Conservation (phyloP, 1,140 invertebrate species). For the Dreissena polymorpha region DNA sequence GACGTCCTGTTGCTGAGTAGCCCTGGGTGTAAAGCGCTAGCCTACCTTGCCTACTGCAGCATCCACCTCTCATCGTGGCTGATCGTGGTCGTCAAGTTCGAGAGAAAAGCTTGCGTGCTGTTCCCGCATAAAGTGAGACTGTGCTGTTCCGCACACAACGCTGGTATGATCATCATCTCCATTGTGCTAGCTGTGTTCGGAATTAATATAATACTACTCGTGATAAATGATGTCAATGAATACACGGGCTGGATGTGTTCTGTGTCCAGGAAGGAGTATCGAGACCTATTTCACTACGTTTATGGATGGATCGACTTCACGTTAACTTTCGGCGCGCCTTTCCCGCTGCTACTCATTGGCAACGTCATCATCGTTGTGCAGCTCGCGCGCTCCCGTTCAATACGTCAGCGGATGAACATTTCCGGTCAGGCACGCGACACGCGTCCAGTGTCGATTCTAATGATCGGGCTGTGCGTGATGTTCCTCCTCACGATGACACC, state of each 20-base stretch:
- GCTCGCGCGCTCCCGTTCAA: not conserved
- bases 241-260: conserved; percentile 1
- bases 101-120: conserved; percentile 60
- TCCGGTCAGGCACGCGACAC: not conserved
- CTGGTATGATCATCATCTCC: too few relatives aligned
- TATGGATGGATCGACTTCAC: conserved; percentile 42
- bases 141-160: conserved; percentile 29
- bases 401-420: conserved; percentile 6
- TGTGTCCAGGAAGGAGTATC: not conserved
- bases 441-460: conserved; percentile 24
- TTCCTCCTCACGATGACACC: too few relatives aligned
- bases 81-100: conserved; percentile 60
- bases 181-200: too few relatives aligned
- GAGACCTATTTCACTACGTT: conserved; percentile 5
- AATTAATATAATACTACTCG: too few relatives aligned
- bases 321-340: conserved; percentile 12
- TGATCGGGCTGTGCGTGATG: conserved; percentile 15
- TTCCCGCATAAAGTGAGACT: conserved; percentile 57
- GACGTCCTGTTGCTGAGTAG: conserved; percentile 54
- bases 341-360: conserved; percentile 14
- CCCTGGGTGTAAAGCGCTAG: too few relatives aligned
- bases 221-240: not conserved
- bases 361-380: conserved; percentile 35
- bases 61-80: not conserved
- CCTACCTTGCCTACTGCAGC: too few relatives aligned